These are phyloP conservation scores for Glareola pratincola DNA, from an alignment of 2,113 vertebrate genomes.

Conservation along the genomic window DNA sequence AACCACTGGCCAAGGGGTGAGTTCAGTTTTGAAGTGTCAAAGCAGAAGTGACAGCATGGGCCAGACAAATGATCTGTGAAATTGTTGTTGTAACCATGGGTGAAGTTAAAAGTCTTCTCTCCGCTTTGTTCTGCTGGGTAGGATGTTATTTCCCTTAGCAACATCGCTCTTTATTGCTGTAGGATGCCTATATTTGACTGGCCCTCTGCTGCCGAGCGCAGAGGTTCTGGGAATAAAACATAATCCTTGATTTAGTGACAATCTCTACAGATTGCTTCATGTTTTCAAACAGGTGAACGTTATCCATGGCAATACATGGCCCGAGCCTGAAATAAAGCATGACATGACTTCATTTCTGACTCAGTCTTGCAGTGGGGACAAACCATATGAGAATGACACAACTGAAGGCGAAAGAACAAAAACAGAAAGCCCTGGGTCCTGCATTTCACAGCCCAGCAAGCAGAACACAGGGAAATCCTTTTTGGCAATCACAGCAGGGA, in stretches of 20 bases:
- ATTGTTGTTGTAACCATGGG: neutral
- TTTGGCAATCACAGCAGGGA: neutral
- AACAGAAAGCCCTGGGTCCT: neutral
- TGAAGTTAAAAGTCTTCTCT: neutral
- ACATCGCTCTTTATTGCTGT: neutral
- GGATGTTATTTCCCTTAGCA: neutral
- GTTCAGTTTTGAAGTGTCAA: neutral
- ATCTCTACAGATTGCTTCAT: neutral
- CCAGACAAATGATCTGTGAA: neutral
- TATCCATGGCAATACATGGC: neutral
- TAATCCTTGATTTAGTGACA: neutral
- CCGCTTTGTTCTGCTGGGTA: neutral
- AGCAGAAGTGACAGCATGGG: neutral
- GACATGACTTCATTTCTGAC: neutral
- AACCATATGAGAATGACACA: neutral
- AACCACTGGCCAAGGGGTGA: neutral
- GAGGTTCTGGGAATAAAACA: neutral
- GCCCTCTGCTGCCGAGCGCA: neutral
- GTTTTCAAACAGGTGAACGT: neutral
- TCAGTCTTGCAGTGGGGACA: neutral
- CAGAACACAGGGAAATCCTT: slow-evolving; percentile 7
- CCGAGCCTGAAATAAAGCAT: neutral
- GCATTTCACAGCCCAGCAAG: neutral
- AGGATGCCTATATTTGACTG: neutral
- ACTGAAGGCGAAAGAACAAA: neutral